Evolutionary conservation across 2,113 vertebrate species (phyloP), one percentile per base, ranked within the genome.

Genomic region (Eptesicus fuscus): DNA sequence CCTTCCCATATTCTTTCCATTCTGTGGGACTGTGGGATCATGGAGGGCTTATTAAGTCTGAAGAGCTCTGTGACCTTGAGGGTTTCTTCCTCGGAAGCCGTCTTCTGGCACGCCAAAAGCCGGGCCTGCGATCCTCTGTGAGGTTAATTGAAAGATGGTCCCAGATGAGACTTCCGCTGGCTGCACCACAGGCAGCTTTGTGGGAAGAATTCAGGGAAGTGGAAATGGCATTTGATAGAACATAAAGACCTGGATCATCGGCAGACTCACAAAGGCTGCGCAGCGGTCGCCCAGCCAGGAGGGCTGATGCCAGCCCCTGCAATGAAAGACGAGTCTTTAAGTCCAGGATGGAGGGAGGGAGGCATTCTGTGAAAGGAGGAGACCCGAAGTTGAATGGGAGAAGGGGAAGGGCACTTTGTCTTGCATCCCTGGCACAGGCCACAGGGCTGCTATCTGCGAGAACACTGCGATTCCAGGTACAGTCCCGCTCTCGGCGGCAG

Each of bases 141-240:
- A 92, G 78, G 86, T 79, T 91, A 74, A 91, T 11, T 59, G 83
- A 79, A 93, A 83, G 83, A 70, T 1, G 2, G 63, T 83, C 94
- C 94, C 79, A 3, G 12, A 30, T 5, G 70, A 88, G 69, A 77
- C 87, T 1, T 9, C 3, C 10, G 7, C 28, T 47, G 93, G 70
- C 76, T 70, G 35, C 30, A 2, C 40, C 0, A 0, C 49, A 37
- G 69, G 59, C 18, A 0, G 61, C 83, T 63, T 73, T 1, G n/a
- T 70, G 37, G 28, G 28, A 69, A 92, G 77, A 37, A 90, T 79
- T 95, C 2, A 32, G 44, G 88, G 30, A 69, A 61, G 40, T 20
- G 71, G 88, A 86, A 71, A 74, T 0, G 4, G 61, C 17, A 2
- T 49, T 77, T 23, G 37, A 44, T 17, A 32, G 40, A 32, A 42